These are phyloP conservation scores for Rhingia rostrata DNA, from an alignment of 2,888 invertebrate species.

Conservation along the genomic window DNA sequence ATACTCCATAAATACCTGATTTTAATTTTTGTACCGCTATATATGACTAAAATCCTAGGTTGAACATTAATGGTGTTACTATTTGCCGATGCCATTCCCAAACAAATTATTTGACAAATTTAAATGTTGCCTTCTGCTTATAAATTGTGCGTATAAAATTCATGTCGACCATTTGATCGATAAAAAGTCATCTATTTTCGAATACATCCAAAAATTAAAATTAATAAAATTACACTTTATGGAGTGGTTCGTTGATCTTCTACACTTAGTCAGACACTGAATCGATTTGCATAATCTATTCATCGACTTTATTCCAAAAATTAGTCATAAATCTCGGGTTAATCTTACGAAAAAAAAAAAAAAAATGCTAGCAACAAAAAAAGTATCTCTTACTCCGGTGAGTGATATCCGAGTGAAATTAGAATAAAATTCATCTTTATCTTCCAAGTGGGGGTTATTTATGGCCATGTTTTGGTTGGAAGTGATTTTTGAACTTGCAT, in stretches of 20 bases:
- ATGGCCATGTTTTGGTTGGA: slow-evolving; percentile 59
- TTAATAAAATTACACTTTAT: slow-evolving; percentile 45
- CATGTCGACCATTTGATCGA: slow-evolving; percentile 44
- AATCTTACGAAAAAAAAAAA: not conserved
- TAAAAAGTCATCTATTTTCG: slow-evolving; percentile 56
- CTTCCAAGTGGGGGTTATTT: slow-evolving; percentile 70
- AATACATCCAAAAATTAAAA: slow-evolving; percentile 25
- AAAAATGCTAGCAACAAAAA: not conserved
- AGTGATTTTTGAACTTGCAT: slow-evolving; percentile 48
- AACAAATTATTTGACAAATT: slow-evolving; percentile 69
- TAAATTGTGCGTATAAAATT: slow-evolving; percentile 24
- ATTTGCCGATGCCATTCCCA: slow-evolving; percentile 39
- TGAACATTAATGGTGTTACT: slow-evolving; percentile 42
- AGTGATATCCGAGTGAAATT: slow-evolving; percentile 40
- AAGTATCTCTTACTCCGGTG: slow-evolving; percentile 35
- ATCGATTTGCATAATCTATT: slow-evolving; percentile 69
- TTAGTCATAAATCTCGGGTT: slow-evolving; percentile 69
- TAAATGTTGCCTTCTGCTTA: slow-evolving; percentile 20
- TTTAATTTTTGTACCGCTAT: slow-evolving; percentile 4
- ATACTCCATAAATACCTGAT: slow-evolving; percentile 21
- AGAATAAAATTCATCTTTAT: slow-evolving; percentile 70
- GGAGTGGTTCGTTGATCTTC: not conserved
- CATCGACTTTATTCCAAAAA: slow-evolving; percentile 65
- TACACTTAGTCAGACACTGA: slow-evolving; percentile 3
- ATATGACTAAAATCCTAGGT: slow-evolving; percentile 28